phyloP scores from a whole-genome alignment of 1,140 invertebrate genomes.

The Aplysia californica region DNA sequence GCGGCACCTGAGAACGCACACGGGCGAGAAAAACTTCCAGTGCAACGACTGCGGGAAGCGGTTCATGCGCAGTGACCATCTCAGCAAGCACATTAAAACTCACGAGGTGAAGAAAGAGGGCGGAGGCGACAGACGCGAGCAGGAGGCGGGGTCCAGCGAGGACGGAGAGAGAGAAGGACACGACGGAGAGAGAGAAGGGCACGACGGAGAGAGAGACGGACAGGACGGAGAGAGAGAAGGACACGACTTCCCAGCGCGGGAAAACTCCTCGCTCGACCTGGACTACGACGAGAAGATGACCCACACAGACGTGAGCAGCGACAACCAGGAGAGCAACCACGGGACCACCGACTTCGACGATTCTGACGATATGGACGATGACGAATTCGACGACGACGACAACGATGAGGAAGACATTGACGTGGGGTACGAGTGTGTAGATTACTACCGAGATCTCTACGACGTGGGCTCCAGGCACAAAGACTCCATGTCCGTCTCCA shows the following conservation, averaged over 20 bases:
- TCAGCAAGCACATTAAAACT: conserved; percentile 66
- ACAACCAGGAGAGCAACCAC: no score
- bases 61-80: conserved; percentile 85
- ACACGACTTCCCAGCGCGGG: no score
- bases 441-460: no score
- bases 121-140: background rate
- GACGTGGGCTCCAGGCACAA: no score
- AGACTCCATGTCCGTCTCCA: no score
- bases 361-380: background rate
- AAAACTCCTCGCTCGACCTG: no score
- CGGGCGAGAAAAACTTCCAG: conserved; percentile 94
- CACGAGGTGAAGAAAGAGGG: conserved; percentile 36
- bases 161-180: background rate
- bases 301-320: no score
- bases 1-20: conserved; percentile 88
- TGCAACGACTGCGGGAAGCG: conserved; percentile 87
- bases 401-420: background rate
- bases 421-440: no score
- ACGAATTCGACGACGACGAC: background rate
- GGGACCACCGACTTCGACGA: background rate
- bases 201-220: no score
- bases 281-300: no score
- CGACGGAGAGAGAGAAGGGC: background rate
- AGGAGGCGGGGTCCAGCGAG: background rate
- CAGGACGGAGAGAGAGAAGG: no score